phyloP scores from a whole-genome alignment of 2,888 invertebrate genomes.

The Priocnemis perturbator region DNA sequence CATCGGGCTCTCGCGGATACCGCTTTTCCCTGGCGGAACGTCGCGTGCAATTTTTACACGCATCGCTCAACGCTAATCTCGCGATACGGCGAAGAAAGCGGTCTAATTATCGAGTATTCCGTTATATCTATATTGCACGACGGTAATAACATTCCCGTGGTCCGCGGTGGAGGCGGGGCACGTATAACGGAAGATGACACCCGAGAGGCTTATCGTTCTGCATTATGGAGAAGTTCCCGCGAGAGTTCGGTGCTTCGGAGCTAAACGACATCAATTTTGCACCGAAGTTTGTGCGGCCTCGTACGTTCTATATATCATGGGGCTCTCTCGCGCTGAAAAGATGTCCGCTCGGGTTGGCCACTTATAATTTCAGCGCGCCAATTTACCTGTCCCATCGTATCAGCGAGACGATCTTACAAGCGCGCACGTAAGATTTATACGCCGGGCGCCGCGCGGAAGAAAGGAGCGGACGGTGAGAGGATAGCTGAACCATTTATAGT shows the following conservation, averaged over 20 bases:
- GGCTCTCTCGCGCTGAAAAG: not conserved
- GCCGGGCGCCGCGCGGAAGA: too few relatives aligned
- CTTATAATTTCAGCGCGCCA: not conserved
- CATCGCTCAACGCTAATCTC: not conserved
- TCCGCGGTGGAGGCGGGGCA: not conserved
- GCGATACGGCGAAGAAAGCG: not conserved
- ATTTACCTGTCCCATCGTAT: too few relatives aligned
- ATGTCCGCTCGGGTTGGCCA: not conserved
- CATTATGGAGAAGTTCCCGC: conserved; percentile 26
- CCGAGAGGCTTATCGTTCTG: conserved; percentile 28
- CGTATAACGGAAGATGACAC: conserved; percentile 8
- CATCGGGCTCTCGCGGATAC: too few relatives aligned
- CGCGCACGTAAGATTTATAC: too few relatives aligned
- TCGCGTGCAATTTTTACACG: not conserved
- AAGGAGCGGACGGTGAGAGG: too few relatives aligned
- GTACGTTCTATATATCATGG: not conserved
- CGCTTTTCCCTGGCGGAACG: too few relatives aligned
- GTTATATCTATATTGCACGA: not conserved
- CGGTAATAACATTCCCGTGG: not conserved
- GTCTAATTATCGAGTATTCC: not conserved
- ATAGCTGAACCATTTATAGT: too few relatives aligned
- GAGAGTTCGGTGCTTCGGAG: conserved; percentile 18
- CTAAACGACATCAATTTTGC: conserved; percentile 39
- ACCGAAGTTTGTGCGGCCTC: conserved; percentile 2
- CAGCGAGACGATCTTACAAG: too few relatives aligned